Conservation (phyloP, 1,140 invertebrate genomes). For the Drosophila nigromelanica region DNA sequence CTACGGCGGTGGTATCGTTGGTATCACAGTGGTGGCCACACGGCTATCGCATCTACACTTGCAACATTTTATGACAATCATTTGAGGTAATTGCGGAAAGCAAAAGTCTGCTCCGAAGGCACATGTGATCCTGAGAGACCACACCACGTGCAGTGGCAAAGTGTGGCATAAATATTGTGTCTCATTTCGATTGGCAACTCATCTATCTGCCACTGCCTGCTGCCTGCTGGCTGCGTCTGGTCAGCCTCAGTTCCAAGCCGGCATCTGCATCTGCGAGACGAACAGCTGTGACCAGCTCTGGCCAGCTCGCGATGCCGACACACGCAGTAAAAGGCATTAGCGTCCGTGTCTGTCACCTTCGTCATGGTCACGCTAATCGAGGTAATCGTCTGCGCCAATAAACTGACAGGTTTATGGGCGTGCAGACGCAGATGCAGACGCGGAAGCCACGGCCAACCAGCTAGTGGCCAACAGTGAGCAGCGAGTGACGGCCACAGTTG, state of each 20-base stretch:
- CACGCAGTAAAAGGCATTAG: constrained; percentile 77
- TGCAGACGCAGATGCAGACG: constrained; percentile 48
- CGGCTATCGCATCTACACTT: constrained; percentile 43
- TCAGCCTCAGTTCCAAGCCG: neutral
- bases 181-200: constrained; percentile 67
- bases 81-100: constrained; percentile 78
- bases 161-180: constrained; percentile 75
- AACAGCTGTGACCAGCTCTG: neutral
- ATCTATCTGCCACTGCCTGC: constrained; percentile 46
- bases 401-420: constrained; percentile 78
- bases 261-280: neutral
- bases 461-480: neutral
- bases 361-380: constrained; percentile 82
- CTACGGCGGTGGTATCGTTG: constrained; percentile 27
- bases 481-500: constrained; percentile 9
- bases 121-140: constrained; percentile 31
- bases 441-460: constrained; percentile 26
- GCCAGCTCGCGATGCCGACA: neutral
- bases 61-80: constrained; percentile 79
- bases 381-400: constrained; percentile 78
- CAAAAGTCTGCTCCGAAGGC: constrained; percentile 22
- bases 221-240: neutral
- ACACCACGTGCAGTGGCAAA: constrained; percentile 51
- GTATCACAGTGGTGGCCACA: constrained; percentile 46
- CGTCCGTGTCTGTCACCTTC: constrained; percentile 80